Percentiles rank a stretch among this genome's conserved stretches.
These are phyloP conservation scores for Trissolcus brochymenae DNA, from an alignment of 2,888 invertebrate species.

Conservation along the genomic window DNA sequence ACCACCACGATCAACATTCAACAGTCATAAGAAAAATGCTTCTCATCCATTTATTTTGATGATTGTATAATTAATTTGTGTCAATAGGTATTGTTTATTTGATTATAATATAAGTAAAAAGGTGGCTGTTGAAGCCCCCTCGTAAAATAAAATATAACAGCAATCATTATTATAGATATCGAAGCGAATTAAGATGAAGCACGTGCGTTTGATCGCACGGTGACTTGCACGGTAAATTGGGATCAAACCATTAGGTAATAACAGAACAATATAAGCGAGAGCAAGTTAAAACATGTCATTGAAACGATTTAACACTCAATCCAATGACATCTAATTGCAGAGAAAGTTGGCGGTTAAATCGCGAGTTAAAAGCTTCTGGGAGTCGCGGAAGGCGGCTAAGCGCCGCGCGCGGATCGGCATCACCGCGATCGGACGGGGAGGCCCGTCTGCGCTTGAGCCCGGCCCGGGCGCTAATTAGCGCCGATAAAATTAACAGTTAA, in stretches of 20 bases:
- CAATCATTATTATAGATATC: no score
- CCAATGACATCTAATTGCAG: constrained; percentile 51
- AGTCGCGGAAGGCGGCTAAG: constrained; percentile 24
- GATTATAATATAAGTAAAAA: no score
- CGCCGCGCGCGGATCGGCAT: constrained; percentile 32
- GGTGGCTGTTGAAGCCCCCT: no score
- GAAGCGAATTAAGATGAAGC: no score
- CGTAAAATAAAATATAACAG: no score
- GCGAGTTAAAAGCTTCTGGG: constrained; percentile 22
- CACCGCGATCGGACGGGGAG: constrained; percentile 41
- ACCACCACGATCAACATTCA: no score
- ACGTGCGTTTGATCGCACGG: background rate
- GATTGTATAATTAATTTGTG: no score
- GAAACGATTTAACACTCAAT: constrained; percentile 49
- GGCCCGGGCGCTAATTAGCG: constrained; percentile 70
- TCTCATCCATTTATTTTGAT: no score
- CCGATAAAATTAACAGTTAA: constrained; percentile 75
- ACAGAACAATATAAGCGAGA: constrained; percentile 37
- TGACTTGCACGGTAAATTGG: constrained; percentile 32
- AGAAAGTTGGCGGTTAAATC: constrained; percentile 41
- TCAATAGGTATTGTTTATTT: no score
- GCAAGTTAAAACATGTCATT: constrained; percentile 51
- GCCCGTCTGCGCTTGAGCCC: constrained; percentile 29
- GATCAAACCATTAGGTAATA: constrained; percentile 32
- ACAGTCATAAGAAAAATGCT: no score